Evolutionary conservation across 1,140 invertebrate species (phyloP), one percentile per base, ranked within the genome.

Genomic region (Drosophila dunni): DNA sequence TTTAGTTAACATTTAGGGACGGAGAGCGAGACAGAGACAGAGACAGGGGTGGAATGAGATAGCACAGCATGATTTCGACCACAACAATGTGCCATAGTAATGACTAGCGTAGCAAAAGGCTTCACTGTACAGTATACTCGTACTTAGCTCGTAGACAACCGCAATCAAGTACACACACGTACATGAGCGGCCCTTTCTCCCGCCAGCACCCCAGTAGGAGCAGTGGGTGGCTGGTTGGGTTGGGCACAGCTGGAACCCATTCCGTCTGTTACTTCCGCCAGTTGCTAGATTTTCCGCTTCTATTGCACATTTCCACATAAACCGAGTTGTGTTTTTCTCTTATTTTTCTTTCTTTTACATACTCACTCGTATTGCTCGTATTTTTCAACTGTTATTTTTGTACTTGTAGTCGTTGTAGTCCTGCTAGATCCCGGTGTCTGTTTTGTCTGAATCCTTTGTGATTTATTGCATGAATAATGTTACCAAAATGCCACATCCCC

Each of bases 391-490:
- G 40, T 58, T 67, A 48, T 67, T 57, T 57, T 57, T 48, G 15
- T 65, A 33, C 29, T 20, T 33, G 36, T 42, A 42, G 9, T 42
- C 13, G 10, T 0, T 20, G 17, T 20, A 38, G 40, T 42, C 20
- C 48, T 50, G 48, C 0, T 40, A 60, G 33, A 60, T 60, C 40
- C 33, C 51, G 34, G 53, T 50, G 36, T 46, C 44, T 29, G 15
- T 45, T 7, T 9, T 20, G 54, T 13, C 53, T 15, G 61, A 57
- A 58, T 64, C 69, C 69, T 72, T 72, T 72, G 60, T 72, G 69
- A 72, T 72, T 72, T 72, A 64, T 72, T 56, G 48, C 69, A 57
- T 65, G 44, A 57, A 64, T 72, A 72, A 72, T 65, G 61, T 70
- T 68, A 54, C 51, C 51, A 66, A 54, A 29, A 66, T 66, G 53